These are phyloP conservation scores for Podarcis muralis DNA, from an alignment of 2,113 vertebrate species.

Conservation along the genomic window DNA sequence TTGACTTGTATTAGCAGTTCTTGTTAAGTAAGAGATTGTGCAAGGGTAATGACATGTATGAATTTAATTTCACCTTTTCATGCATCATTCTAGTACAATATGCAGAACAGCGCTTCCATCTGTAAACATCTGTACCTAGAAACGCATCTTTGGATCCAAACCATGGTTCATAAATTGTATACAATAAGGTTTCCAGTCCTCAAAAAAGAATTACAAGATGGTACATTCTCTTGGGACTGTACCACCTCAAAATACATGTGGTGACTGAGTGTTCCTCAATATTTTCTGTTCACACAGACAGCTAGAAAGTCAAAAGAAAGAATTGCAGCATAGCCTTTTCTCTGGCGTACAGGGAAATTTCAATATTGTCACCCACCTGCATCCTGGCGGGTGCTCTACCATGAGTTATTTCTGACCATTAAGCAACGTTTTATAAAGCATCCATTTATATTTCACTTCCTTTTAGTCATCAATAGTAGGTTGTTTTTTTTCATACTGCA, in stretches of 20 bases:
- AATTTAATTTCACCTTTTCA: not conserved
- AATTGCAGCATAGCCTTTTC: not conserved
- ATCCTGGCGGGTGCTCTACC: not conserved
- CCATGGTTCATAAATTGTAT: not conserved
- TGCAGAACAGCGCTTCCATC: not conserved
- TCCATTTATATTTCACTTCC: not conserved
- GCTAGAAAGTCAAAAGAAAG: not conserved
- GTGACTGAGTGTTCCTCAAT: not conserved
- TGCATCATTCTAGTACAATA: not conserved
- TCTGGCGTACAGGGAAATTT: not conserved
- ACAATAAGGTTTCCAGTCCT: not conserved
- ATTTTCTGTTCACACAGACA: not conserved
- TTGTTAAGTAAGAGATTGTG: not conserved
- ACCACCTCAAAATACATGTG: not conserved
- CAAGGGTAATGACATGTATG: not conserved
- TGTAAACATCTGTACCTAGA: not conserved
- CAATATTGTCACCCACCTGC: not conserved
- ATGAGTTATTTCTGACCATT: not conserved
- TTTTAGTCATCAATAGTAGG: not conserved
- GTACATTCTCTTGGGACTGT: not conserved
- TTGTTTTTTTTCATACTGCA: not conserved
- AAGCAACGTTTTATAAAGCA: not conserved
- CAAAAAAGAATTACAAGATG: not conserved
- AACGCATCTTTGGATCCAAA: not conserved
- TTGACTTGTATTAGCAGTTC: not conserved